phyloP scores from a whole-genome alignment of 2,797 vertebrate species.

The Linurgus olivaceus region DNA sequence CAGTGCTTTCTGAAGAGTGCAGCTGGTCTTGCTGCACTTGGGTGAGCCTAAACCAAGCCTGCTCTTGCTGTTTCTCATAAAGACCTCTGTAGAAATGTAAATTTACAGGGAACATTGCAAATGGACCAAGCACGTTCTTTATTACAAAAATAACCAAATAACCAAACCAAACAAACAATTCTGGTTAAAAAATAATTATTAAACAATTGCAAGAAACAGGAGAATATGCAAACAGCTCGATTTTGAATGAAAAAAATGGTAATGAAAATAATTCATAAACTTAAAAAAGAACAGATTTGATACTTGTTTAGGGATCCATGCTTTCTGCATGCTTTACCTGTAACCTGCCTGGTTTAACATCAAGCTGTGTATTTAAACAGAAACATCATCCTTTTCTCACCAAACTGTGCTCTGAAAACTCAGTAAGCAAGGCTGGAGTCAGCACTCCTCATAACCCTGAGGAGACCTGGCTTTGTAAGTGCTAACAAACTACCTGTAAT shows the following conservation, averaged over 20 bases:
- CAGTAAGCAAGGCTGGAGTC: background rate
- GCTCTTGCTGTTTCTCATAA: slow-evolving; percentile 3
- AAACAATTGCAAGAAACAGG: background rate
- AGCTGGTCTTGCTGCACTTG: background rate
- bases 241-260: background rate
- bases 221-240: background rate
- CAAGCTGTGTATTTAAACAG: background rate
- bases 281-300: background rate
- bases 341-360: background rate
- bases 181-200: background rate
- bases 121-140: background rate
- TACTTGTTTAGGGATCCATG: background rate
- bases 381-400: background rate
- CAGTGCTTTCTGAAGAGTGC: background rate
- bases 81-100: background rate
- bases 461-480: background rate
- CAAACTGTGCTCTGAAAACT: background rate
- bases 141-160: background rate
- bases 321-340: background rate
- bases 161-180: background rate
- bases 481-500: background rate
- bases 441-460: background rate
- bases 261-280: background rate
- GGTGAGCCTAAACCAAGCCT: background rate
- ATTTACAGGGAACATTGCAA: background rate